Base-by-base conservation (phyloP, 2,888 invertebrate species). In the Lycaena phlaeas region DNA sequence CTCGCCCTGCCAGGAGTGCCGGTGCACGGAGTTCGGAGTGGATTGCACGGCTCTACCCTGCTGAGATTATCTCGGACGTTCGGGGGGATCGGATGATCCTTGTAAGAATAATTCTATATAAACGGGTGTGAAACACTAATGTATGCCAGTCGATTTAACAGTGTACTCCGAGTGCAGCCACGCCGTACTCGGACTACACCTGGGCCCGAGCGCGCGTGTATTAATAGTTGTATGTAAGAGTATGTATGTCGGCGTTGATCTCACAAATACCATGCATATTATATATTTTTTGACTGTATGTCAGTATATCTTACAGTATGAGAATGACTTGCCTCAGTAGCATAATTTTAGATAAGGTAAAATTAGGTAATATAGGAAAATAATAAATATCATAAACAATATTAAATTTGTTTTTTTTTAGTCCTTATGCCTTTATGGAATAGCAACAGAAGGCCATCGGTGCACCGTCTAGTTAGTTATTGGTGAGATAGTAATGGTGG, bases 11-110 rank as follows among this genome's bases (percentile, higher is more conserved):
- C 87, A 90, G 51, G 92, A 93, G 72, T 95, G 95, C 71, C 90
- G 91, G 74, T 95, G 95, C 75, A 93, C 94, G 27, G 92, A 94
- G 64, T 76, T 91, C 46, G 95, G 95, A 34, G 95, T 96, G 42
- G 92, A 94, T 64, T 96, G 95, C 70, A 87, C 87, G 52, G 86
- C 89, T 50, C 76, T 90, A 48, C 75, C 78, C 54, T 92, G 92
- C 69, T 70, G 28, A 15, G 12, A 5, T 4, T 11, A 4, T 39
- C 2, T 15, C 26, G 22, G 22, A 22, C 5, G 6, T 2, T 7
- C 5, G 22, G 9, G 7, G n/a, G n/a, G n/a, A n/a, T n/a, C n/a
- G n/a, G n/a, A n/a, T n/a, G 2, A 22, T 2, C 22, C 5, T 22
- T 22, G 3, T 5, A 22, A 22, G 22, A 5, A 22, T n/a, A n/a